A percentile compares a stretch with the other conserved stretches of the same genome.
Conservation (phyloP, 2,113 vertebrate species). For the Bufo bufo region DNA sequence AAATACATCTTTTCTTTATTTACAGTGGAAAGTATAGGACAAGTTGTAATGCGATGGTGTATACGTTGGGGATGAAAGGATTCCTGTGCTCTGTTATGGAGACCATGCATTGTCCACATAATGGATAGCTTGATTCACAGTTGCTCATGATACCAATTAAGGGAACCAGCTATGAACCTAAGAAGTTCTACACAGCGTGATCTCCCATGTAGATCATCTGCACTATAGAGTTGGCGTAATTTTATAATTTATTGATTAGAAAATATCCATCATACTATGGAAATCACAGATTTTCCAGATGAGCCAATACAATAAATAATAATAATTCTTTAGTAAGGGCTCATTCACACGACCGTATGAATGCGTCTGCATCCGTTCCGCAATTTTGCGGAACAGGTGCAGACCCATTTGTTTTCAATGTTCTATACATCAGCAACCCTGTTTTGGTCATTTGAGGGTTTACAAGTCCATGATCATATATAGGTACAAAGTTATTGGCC, state of each 20-base stretch:
- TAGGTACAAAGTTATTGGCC: too few relatives aligned
- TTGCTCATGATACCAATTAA: constrained; percentile 8
- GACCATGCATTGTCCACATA: not conserved
- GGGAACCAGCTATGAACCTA: not conserved
- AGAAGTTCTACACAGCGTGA: not conserved
- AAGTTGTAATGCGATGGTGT: not conserved
- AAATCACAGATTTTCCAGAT: not conserved
- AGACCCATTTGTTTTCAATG: too few relatives aligned
- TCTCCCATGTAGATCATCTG: not conserved
- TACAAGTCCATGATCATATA: too few relatives aligned
- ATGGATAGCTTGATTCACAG: constrained; percentile 13
- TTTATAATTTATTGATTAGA: not conserved
- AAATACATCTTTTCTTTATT: not conserved
- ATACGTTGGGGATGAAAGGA: constrained; percentile 1
- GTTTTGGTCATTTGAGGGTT: too few relatives aligned
- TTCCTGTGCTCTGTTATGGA: not conserved
- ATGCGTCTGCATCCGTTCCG: too few relatives aligned
- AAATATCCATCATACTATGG: not conserved
- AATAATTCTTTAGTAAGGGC: too few relatives aligned
- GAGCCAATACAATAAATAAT: too few relatives aligned
- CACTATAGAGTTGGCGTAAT: not conserved
- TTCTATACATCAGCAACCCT: too few relatives aligned
- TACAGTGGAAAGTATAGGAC: not conserved
- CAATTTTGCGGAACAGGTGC: too few relatives aligned
- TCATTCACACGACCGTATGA: too few relatives aligned